Percentiles rank a stretch among this genome's conserved stretches.
Evolutionary conservation across 1,140 invertebrate genomes (phyloP).

Genomic region (Hypothenemus hampei): DNA sequence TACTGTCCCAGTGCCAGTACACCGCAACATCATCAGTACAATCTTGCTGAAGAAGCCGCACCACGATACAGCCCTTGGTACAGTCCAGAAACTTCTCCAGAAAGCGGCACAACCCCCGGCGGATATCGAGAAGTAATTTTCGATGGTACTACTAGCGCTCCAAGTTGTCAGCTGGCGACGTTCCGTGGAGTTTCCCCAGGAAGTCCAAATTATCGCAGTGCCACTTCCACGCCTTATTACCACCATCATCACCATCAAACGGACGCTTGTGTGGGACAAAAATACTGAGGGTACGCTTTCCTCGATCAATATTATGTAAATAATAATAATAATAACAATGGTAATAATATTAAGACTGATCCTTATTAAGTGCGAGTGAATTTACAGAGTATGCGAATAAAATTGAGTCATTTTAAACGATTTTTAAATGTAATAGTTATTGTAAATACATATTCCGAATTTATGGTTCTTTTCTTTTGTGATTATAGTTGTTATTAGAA

Average conservation of each 20-base stretch:
- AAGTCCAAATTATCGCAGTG: conserved; percentile 51
- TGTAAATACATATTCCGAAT: no score
- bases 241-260: no score
- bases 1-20: conserved; percentile 46
- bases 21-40: conserved; percentile 53
- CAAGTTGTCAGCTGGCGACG: conserved; percentile 55
- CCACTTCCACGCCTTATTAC: conserved; percentile 51
- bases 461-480: no score
- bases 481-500: no score
- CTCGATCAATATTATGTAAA: conserved; percentile 31
- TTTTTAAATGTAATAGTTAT: no score
- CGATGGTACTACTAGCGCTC: conserved; percentile 40
- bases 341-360: conserved; percentile 41
- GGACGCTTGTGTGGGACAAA: conserved; percentile 43
- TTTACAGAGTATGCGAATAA: no score
- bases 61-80: conserved; percentile 53
- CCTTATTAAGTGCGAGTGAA: conserved; percentile 21
- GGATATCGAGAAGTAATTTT: conserved; percentile 43
- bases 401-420: no score
- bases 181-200: conserved; percentile 52
- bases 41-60: conserved; percentile 49
- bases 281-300: conserved; percentile 40
- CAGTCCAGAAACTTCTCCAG: conserved; percentile 51
- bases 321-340: no score
- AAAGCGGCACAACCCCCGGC: conserved; percentile 47